A percentile compares a stretch with the other conserved stretches of the same genome.
These are phyloP conservation scores for Drosophila rellima DNA, from an alignment of 2,888 invertebrate species.

Conservation along the genomic window DNA sequence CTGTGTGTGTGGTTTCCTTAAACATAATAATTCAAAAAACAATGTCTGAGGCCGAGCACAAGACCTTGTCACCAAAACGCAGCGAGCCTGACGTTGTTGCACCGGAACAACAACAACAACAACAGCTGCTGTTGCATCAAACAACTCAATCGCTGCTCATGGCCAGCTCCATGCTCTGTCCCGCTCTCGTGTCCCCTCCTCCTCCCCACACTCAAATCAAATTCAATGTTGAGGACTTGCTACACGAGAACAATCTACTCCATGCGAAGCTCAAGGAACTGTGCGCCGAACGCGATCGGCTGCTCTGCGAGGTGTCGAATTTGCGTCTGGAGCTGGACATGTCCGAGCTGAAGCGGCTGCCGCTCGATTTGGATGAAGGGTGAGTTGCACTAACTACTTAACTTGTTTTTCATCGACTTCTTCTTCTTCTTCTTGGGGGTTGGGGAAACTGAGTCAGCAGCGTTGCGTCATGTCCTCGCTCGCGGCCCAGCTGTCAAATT, in stretches of 20 bases:
- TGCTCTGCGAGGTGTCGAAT: conserved; percentile 85
- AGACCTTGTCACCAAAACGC: conserved; percentile 68
- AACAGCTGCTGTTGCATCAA: conserved; percentile 79
- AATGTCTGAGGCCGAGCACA: conserved; percentile 73
- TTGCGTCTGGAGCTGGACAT: conserved; percentile 85
- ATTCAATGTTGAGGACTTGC: conserved; percentile 81
- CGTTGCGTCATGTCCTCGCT: conserved; percentile 63
- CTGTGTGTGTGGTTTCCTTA: conserved; percentile 9
- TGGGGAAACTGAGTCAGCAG: conserved; percentile 59
- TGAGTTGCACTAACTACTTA: conserved; percentile 62
- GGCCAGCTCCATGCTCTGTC: conserved; percentile 82
- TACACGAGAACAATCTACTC: conserved; percentile 83
- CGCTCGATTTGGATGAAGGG: conserved; percentile 82
- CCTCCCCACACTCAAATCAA: conserved; percentile 36
- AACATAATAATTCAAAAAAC: conserved; percentile 20
- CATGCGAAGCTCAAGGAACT: conserved; percentile 84
- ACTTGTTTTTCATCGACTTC: conserved; percentile 26
- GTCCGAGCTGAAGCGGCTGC: conserved; percentile 85
- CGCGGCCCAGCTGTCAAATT: conserved; percentile 53
- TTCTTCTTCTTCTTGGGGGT: not conserved
- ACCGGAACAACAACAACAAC: conserved; percentile 55
- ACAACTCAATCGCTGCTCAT: conserved; percentile 84
- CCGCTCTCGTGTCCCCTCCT: conserved; percentile 22
- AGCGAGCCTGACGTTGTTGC: conserved; percentile 45
- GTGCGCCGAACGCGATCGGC: conserved; percentile 83